A percentile compares a stretch with the other conserved stretches of the same genome.
Evolutionary conservation across 2,888 invertebrate genomes (phyloP).

Genomic region (Cantharis flavilabris): DNA sequence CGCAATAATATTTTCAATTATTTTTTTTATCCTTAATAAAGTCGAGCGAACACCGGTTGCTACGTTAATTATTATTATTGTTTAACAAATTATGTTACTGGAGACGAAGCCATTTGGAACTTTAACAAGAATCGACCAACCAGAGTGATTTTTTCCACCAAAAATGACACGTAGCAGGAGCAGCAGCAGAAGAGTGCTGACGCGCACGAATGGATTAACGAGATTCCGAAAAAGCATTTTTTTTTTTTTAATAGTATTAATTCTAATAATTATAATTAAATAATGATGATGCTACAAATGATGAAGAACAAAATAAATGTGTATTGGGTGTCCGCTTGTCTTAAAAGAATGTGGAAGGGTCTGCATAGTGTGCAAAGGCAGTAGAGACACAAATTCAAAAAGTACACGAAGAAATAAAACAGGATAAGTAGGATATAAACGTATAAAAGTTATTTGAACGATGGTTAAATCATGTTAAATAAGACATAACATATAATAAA

Average conservation of each 20-base stretch:
- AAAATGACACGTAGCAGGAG: too few species aligned
- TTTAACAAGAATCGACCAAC: too few species aligned
- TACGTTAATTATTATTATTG: neutral
- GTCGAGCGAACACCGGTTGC: neutral
- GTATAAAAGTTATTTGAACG: neutral
- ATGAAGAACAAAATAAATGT: too few species aligned
- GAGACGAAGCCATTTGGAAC: too few species aligned
- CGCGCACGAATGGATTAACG: too few species aligned
- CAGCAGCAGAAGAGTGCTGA: too few species aligned
- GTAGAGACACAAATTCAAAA: neutral
- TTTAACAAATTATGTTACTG: too few species aligned
- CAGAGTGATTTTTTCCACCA: too few species aligned
- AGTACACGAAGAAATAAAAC: neutral
- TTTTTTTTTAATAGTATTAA: too few species aligned
- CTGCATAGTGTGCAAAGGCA: neutral
- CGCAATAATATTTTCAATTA: neutral
- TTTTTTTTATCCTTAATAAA: neutral
- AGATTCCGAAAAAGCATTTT: too few species aligned
- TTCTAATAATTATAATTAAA: too few species aligned
- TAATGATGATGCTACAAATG: too few species aligned
- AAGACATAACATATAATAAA: constrained; percentile 23
- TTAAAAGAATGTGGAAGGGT: neutral
- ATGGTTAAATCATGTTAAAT: constrained; percentile 25
- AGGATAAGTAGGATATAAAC: neutral
- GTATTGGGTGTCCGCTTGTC: neutral